phyloP scores from a whole-genome alignment of 2,888 invertebrate genomes.

The Catocala nupta region DNA sequence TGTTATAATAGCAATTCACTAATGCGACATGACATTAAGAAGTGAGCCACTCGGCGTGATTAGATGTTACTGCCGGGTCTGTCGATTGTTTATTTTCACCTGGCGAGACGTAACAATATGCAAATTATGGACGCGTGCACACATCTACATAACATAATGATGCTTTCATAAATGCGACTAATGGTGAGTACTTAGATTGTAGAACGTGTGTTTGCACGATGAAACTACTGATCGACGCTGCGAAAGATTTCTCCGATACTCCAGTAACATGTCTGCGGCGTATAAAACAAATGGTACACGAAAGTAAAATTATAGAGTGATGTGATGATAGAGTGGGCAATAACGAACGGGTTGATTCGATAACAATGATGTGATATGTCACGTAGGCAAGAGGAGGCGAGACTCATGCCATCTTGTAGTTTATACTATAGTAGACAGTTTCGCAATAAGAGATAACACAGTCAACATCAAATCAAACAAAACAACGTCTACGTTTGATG shows the following conservation, averaged over 20 bases:
- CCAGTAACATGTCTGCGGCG: not conserved
- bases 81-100: slow-evolving; percentile 71
- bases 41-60: slow-evolving; percentile 53
- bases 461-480: not conserved
- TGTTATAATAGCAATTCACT: slow-evolving; percentile 66
- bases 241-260: slow-evolving; percentile 41
- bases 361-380: slow-evolving; percentile 62
- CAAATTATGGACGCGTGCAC: slow-evolving; percentile 59
- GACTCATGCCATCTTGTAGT: slow-evolving; percentile 12
- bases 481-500: slow-evolving; percentile 12
- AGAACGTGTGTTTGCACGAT: slow-evolving; percentile 27
- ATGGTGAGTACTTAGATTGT: slow-evolving; percentile 48
- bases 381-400: slow-evolving; percentile 43
- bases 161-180: slow-evolving; percentile 58
- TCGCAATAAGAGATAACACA: slow-evolving; percentile 23
- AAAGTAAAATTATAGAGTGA: slow-evolving; percentile 3
- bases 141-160: slow-evolving; percentile 56
- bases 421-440: slow-evolving; percentile 26
- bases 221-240: slow-evolving; percentile 19
- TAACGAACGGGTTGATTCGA: slow-evolving; percentile 32
- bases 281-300: not conserved
- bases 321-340: slow-evolving; percentile 1
- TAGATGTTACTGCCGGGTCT: slow-evolving; percentile 61
- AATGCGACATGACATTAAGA: slow-evolving; percentile 66
- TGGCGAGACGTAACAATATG: slow-evolving; percentile 65